These are phyloP conservation scores for Neelides sp. DNA, from an alignment of 1,140 invertebrate species.

Conservation along the genomic window DNA sequence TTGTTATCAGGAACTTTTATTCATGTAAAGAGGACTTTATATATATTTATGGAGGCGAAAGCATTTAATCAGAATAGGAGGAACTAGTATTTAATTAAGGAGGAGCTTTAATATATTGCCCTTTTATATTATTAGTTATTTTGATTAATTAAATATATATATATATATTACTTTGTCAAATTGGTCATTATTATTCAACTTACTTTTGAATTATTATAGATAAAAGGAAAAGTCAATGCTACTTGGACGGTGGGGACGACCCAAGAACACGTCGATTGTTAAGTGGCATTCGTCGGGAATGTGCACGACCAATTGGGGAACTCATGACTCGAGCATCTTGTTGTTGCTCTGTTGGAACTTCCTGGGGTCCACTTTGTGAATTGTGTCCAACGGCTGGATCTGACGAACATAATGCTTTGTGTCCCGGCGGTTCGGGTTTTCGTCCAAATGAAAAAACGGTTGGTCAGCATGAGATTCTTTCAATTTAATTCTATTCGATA, in stretches of 20 bases:
- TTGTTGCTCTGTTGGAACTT: constrained; percentile 71
- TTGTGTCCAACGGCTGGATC: constrained; percentile 56
- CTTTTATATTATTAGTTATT: no score
- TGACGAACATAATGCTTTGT: constrained; percentile 61
- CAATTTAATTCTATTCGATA: not conserved
- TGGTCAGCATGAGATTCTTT: constrained; percentile 31
- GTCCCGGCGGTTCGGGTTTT: constrained; percentile 71
- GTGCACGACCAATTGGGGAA: constrained; percentile 44
- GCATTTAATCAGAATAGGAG: no score
- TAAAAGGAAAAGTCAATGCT: constrained; percentile 63
- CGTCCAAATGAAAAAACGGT: constrained; percentile 67
- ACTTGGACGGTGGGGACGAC: constrained; percentile 44
- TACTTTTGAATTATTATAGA: constrained; percentile 41
- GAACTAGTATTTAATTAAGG: no score
- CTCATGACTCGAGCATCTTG: constrained; percentile 63
- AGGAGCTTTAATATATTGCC: no score
- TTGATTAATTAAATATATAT: not conserved
- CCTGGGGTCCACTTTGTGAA: constrained; percentile 73
- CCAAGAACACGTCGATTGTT: constrained; percentile 15
- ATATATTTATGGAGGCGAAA: no score
- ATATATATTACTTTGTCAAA: not conserved
- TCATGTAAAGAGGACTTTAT: not conserved
- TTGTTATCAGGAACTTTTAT: no score
- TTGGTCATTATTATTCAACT: not conserved
- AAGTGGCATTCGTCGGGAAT: constrained; percentile 38